Base-by-base conservation (phyloP, 2,113 vertebrate species). In the Nannobrachium achirus region DNA sequence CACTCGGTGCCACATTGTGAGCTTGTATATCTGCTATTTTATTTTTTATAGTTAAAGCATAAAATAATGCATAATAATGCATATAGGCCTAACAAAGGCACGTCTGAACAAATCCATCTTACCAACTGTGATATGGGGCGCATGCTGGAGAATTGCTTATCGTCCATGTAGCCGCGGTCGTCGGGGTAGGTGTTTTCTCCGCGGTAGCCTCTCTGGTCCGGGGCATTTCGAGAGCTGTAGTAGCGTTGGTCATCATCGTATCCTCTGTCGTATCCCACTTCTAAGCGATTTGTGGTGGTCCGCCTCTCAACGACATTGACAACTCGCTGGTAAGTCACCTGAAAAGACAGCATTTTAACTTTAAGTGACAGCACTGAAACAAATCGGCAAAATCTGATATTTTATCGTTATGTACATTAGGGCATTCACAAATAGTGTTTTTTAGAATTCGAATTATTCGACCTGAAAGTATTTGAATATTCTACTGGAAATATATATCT, bases 291-390 rank as follows among this genome's bases (percentile, higher is more conserved):
- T 33, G 67, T 7, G 1, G 25, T 2, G 13, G 4, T 62, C 65
- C 85, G 78, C 56, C 76, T 82, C 4, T 90, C 87, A 1, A 89
- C 84, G 62, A 88, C 64, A 63, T 73, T 90, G 56, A 89, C 79
- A 15, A 87, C 78, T 55, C 88, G 80, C 13, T 78, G 81, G 66
- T 86, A 71, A 0, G 72, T 81, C 40, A 87, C 81, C 89, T 91
- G 69, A 61, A 73, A 78, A 10, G 3, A 72, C 10, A 80, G 14
- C 25, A 48, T 20, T n/a, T n/a, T 39, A n/a, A 2, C 10, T 48
- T 13, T 33, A 38, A n/a, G 14, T 14, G 39, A 69, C 15, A 53
- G 16, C 51, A 25, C 18, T 53, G 51, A 53, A 19, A 20, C 16
- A 51, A 18, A 18, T 4, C 50, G 20, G 9, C 6, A 3, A 49